Conservation (phyloP, 2,113 vertebrate genomes). For the Orientallactaga bullata region DNA sequence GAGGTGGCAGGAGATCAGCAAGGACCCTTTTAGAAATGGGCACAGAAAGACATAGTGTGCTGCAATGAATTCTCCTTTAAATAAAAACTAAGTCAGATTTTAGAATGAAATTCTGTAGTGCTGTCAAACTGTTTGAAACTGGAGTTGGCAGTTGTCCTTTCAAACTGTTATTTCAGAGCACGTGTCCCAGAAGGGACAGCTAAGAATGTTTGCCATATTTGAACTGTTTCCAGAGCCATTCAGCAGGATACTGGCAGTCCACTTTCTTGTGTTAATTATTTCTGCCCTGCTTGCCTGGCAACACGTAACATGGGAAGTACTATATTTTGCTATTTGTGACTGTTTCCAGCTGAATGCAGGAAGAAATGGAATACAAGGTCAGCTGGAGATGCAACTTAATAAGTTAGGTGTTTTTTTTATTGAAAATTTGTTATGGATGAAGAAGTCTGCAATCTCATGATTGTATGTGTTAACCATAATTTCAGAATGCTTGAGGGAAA, state of each 20-base stretch:
- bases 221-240: constrained; percentile 88
- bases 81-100: constrained; percentile 78
- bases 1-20: constrained; percentile 25
- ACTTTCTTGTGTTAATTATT: constrained; percentile 88
- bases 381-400: constrained; percentile 78
- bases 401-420: constrained; percentile 79
- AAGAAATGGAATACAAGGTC: constrained; percentile 82
- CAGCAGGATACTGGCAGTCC: constrained; percentile 89
- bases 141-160: constrained; percentile 88
- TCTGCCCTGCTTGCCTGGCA: constrained; percentile 89
- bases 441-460: constrained; percentile 58
- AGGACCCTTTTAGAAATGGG: constrained; percentile 57
- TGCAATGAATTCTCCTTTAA: constrained; percentile 76
- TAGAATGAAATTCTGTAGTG: constrained; percentile 82
- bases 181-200: constrained; percentile 86
- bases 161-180: constrained; percentile 85
- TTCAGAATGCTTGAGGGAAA: constrained; percentile 73
- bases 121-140: constrained; percentile 85
- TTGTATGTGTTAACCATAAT: constrained; percentile 58
- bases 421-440: constrained; percentile 79
- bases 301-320: constrained; percentile 85
- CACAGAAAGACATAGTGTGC: constrained; percentile 56
- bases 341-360: constrained; percentile 83
- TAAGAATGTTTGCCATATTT: constrained; percentile 89
- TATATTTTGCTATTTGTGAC: constrained; percentile 85